Evolutionary conservation across 2,113 vertebrate genomes (phyloP), one percentile per base, ranked within the genome.

Genomic region (Oryzias curvinotus): DNA sequence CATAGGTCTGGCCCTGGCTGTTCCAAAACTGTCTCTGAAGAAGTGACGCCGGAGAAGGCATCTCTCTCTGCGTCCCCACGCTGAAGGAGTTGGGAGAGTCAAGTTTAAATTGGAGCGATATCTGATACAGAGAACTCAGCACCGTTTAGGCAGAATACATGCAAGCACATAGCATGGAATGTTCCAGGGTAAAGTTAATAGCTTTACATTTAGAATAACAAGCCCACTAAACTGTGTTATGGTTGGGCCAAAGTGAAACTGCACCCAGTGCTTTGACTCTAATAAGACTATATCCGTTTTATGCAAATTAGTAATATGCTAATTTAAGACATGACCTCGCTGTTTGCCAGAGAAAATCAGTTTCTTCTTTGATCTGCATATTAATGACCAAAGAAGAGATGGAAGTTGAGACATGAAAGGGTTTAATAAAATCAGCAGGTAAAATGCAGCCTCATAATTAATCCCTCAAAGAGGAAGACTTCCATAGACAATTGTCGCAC

Each of bases 291-390:
- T 68, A 78, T 85, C 83, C 80, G 82, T 90, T 88, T 88, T 76
- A 90, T 90, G 87, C 80, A 90, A 80, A 91, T 90, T 81, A 90
- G 84, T 81, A 78, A 72, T 83, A 88, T 88, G 90, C 79, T 84
- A 85, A 89, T 90, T 81, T 61, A 52, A 82, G 71, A 78, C 72
- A 66, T 85, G 84, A 87, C 90, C 86, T 89, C 80, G 63, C 78
- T 84, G 83, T 90, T 89, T 91, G 85, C 80, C 66, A 45, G 73
- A 54, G 77, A 86, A 87, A 88, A 80, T 73, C 72, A 55, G 60
- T 81, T 80, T 82, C 67, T 64, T 71, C 83, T 87, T 87, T 86
- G 77, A 89, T 88, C 85, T 90, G 86, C 90, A 90, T 89, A 88
- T 90, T 91, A 87, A 90, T 88, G 66, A 63, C 58, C 63, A 59